Conservation (phyloP, 2,797 vertebrate genomes). For the Sebastolobus alascanus region DNA sequence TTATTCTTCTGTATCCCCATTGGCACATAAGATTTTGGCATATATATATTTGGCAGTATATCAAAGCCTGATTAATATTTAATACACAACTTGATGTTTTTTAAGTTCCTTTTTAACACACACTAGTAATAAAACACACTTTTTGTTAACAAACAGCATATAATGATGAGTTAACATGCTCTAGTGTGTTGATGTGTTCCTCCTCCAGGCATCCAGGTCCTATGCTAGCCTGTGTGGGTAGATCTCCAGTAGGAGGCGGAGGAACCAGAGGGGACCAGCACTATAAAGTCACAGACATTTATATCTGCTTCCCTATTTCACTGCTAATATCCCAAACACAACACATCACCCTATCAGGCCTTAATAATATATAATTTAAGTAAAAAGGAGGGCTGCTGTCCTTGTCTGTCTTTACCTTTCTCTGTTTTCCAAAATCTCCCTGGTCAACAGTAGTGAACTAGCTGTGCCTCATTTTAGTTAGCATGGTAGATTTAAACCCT, state of each 20-base stretch:
- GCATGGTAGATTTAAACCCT: slow-evolving; percentile 82
- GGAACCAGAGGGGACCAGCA: slow-evolving; percentile 71
- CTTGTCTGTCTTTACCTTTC: slow-evolving; percentile 72
- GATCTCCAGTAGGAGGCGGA: slow-evolving; percentile 77
- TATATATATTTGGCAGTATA: not conserved
- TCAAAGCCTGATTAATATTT: slow-evolving; percentile 41
- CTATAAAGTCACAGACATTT: slow-evolving; percentile 72
- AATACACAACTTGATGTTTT: slow-evolving; percentile 13
- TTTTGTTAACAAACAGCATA: slow-evolving; percentile 58
- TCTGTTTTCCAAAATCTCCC: slow-evolving; percentile 76
- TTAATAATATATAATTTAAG: slow-evolving; percentile 32
- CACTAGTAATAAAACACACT: slow-evolving; percentile 17
- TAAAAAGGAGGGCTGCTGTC: slow-evolving; percentile 75
- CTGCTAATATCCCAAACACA: slow-evolving; percentile 45
- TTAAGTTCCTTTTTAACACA: slow-evolving; percentile 45
- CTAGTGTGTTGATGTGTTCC: slow-evolving; percentile 79
- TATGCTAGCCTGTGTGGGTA: slow-evolving; percentile 80
- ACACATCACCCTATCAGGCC: slow-evolving; percentile 56
- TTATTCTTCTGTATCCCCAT: slow-evolving; percentile 6
- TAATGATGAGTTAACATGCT: slow-evolving; percentile 73
- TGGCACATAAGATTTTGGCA: slow-evolving; percentile 24
- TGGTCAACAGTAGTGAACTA: slow-evolving; percentile 71
- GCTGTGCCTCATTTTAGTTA: slow-evolving; percentile 78
- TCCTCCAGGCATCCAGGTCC: slow-evolving; percentile 78
- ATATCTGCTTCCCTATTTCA: slow-evolving; percentile 66